Base-by-base conservation (phyloP, 1,140 invertebrate species). In the Drosophila santomea region DNA sequence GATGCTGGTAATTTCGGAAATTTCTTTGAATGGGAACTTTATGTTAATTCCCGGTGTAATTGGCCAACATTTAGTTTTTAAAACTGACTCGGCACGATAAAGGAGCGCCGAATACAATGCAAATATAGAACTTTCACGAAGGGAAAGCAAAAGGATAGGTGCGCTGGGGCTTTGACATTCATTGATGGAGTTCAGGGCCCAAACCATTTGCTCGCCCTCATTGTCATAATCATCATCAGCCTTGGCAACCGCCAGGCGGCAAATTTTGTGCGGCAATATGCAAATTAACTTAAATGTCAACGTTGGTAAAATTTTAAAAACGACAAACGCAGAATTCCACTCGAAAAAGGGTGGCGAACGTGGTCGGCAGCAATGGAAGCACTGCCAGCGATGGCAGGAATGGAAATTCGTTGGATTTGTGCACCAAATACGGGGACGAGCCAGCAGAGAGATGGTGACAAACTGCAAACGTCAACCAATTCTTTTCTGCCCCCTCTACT, bases 281-380 rank as follows among this genome's bases (percentile, higher is more conserved):
- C 81, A 84, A 84, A 84, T 84, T 84, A 85, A 84, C 80, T 84
- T 84, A 85, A 84, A 85, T 85, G 80, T 84, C 81, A 84, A 80
- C 72, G 72, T 47, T 77, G 80, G 66, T 61, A 48, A 75, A 84
- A 60, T 80, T 64, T 74, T 63, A 43, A 72, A 71, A 47, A 67
- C 66, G 76, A 80, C 72, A 85, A 73, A 80, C 61, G 80, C 72
- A 76, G 76, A 84, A 72, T 76, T 48, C 59, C 62, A 73, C 64
- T 39, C 51, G 45, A 85, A 76, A 77, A 79, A 50, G 57, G 76
- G 64, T 68, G 60, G 47, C 64, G 15, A 59, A 47, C 60, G 36
- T 48, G 57, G 44, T 17, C 25, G 41, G 28, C 14, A 12, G 38
- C 28, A 17, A 15, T 43, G 54, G 23, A 28, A 60, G 47, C 66